phyloP scores from a whole-genome alignment of 1,140 invertebrate species.

The Drosophila subpulchrella region DNA sequence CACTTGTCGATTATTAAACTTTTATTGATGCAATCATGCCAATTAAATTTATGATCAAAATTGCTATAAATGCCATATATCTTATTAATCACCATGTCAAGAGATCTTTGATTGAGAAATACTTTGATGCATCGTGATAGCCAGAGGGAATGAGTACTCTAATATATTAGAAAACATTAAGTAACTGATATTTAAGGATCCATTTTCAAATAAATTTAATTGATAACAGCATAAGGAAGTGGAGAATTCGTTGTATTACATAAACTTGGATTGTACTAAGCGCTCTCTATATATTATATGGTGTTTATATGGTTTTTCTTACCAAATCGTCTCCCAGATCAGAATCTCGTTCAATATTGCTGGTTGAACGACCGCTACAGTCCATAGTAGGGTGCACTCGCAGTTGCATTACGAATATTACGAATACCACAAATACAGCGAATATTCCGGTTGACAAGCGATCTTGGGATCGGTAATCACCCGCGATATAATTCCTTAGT shows the following conservation, averaged over 20 bases:
- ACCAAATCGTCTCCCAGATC: conserved; percentile 82
- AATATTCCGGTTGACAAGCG: conserved; percentile 23
- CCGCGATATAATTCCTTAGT: conserved; percentile 15
- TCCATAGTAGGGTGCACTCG: conserved; percentile 80
- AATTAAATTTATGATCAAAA: not conserved
- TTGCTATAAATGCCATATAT: too few species aligned
- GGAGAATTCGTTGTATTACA: too few species aligned
- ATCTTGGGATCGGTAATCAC: conserved; percentile 16
- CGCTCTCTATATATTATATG: not conserved
- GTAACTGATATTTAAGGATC: not conserved
- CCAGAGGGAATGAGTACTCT: not conserved
- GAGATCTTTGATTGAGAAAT: too few species aligned
- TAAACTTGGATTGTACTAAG: too few species aligned
- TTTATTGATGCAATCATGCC: not conserved
- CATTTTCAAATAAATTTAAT: too few species aligned
- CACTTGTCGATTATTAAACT: not conserved
- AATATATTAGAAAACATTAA: not conserved
- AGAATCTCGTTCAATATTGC: conserved; percentile 78
- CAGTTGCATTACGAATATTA: conserved; percentile 68
- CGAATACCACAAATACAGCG: not conserved
- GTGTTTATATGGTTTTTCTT: conserved; percentile 18
- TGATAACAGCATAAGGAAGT: too few species aligned
- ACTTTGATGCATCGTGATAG: not conserved
- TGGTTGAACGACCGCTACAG: conserved; percentile 80
- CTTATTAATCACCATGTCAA: not conserved